Evolutionary conservation across 1,140 invertebrate species (phyloP), one percentile per base, ranked within the genome.

Genomic region (Papilio machaon): DNA sequence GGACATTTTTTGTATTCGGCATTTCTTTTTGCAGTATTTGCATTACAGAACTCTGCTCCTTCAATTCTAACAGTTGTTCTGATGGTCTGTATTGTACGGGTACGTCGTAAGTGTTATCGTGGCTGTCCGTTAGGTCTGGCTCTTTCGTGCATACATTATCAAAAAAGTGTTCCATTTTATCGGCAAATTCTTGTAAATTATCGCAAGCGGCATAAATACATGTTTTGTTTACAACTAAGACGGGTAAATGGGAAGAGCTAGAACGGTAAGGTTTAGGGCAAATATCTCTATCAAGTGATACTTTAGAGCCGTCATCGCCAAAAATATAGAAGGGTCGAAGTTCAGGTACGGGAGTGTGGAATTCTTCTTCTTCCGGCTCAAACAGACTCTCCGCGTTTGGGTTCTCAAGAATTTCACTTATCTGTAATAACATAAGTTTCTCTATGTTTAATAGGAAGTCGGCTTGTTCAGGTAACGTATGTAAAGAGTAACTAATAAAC

Each of bases 401-500:
- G 76, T 90, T 87, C n/a, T 92, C 86, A 15, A 91, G 67, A 1
- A 82, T 82, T 80, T 91, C 84, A 73, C 88, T 88, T 13, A 94
- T 60, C 79, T 94, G 93, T 75, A 94, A 73, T 73, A 94, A 83
- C 91, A 94, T 92, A 54, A 94, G 81, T 80, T 90, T 94, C 80
- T 94, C 93, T 85, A 92, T 91, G 35, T 94, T 91, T 23, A 93
- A 84, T 82, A 94, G 94, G 80, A 93, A 94, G 0, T 94, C 93
- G 3, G 91, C 90, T 35, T 94, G 87, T 60, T 94, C 90, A 11
- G 93, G 93, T 43, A 94, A 70, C 30, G 82, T 80, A n/a, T 90
- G 87, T 15, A 94, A 83, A 79, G 89, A 91, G 84, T 90, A 94
- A 19, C 82, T 79, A n/a, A 92, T 89, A 77, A 94, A 94, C 23